Evolutionary conservation across 2,113 vertebrate genomes (phyloP).

Genomic region (Amazona guildingii): DNA sequence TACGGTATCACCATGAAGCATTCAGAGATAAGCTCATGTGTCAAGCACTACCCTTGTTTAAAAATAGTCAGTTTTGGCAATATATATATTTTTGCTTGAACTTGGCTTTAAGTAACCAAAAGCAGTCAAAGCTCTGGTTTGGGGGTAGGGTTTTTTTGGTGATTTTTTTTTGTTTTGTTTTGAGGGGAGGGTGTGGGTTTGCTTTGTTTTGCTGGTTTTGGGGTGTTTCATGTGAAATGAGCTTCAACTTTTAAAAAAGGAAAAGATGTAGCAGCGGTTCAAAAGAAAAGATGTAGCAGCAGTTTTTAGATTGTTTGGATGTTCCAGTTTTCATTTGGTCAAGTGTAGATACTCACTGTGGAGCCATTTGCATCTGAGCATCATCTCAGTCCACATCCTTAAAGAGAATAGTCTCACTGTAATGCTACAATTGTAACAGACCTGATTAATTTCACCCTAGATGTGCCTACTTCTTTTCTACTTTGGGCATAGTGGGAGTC

Average conservation of each 20-base stretch:
- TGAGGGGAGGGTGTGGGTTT: neutral
- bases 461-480: neutral
- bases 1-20: fast-evolving
- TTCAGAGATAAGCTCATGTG: neutral
- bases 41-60: neutral
- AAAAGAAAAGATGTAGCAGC: neutral
- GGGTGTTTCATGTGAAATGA: neutral
- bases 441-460: neutral
- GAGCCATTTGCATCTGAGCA: neutral
- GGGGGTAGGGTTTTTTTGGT: neutral
- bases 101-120: neutral
- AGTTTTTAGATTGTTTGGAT: neutral
- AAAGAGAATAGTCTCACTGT: neutral
- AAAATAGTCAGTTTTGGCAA: neutral
- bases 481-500: neutral
- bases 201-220: neutral
- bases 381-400: neutral
- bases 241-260: neutral
- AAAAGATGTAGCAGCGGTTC: neutral
- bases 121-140: neutral
- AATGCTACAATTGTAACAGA: neutral
- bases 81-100: neutral
- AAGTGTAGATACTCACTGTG: neutral
- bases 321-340: neutral
- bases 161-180: neutral